A percentile compares a stretch with the other conserved stretches of the same genome.
Conservation (phyloP, 2,113 vertebrate genomes). For the Scomber scombrus region DNA sequence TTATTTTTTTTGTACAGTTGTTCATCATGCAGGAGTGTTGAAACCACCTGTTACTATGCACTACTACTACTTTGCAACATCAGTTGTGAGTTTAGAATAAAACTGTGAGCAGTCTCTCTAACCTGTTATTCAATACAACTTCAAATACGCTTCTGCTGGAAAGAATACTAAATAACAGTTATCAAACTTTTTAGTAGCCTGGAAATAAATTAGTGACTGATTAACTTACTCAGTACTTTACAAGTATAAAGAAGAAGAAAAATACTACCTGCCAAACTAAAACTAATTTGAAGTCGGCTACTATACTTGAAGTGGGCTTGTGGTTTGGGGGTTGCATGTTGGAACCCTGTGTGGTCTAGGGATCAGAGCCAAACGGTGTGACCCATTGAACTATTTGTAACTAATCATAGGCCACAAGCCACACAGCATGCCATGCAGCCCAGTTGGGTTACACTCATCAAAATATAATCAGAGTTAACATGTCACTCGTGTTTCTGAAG, state of each 20-base stretch:
- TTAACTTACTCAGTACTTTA: too few species aligned
- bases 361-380: constrained; percentile 61
- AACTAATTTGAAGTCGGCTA: constrained; percentile 12
- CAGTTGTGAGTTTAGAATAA: background rate
- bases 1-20: background rate
- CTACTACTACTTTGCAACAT: background rate
- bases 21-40: background rate
- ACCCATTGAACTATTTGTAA: constrained; percentile 79
- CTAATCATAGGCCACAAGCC: constrained; percentile 78
- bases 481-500: constrained; percentile 66
- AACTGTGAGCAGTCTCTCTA: background rate
- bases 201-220: too few species aligned
- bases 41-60: constrained; percentile 55
- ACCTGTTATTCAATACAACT: background rate
- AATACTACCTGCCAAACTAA: constrained; percentile 1
- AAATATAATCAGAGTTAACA: constrained; percentile 72
- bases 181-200: too few species aligned
- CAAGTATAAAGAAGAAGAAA: too few species aligned
- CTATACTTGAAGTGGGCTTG: constrained; percentile 6
- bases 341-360: constrained; percentile 48
- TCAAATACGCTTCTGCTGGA: background rate
- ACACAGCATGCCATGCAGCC: constrained; percentile 59
- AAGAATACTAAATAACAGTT: too few species aligned
- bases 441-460: constrained; percentile 75
- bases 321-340: constrained; percentile 40